phyloP scores from a whole-genome alignment of 2,113 vertebrate species.

The Smithornis capensis region DNA sequence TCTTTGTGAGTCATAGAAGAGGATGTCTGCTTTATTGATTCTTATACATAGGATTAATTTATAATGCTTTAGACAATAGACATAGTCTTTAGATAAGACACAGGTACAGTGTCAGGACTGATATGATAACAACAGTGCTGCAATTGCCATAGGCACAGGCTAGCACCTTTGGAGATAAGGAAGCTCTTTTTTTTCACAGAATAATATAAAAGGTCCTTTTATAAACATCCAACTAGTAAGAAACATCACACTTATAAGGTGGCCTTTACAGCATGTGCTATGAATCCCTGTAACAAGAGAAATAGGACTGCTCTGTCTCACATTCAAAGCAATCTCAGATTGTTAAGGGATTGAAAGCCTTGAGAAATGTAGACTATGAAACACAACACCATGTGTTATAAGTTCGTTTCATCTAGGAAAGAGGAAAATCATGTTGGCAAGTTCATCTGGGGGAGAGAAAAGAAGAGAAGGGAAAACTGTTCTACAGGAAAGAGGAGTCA shows the following conservation, averaged over 20 bases:
- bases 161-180: background rate
- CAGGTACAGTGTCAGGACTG: background rate
- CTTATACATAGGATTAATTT: background rate
- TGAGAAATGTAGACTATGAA: background rate
- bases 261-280: background rate
- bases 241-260: background rate
- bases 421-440: background rate
- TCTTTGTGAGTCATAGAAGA: background rate
- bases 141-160: background rate
- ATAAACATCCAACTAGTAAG: background rate
- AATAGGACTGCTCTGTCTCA: background rate
- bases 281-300: background rate
- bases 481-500: background rate
- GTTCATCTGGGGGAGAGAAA: background rate
- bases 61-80: background rate
- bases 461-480: background rate
- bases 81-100: background rate
- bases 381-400: fast-evolving
- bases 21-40: background rate
- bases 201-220: background rate
- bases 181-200: background rate
- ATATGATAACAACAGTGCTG: background rate
- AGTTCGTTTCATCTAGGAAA: background rate
- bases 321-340: background rate
- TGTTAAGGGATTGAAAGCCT: background rate